Evolutionary conservation across 2,888 invertebrate species (phyloP).

Genomic region (Hydriomena furcata): DNA sequence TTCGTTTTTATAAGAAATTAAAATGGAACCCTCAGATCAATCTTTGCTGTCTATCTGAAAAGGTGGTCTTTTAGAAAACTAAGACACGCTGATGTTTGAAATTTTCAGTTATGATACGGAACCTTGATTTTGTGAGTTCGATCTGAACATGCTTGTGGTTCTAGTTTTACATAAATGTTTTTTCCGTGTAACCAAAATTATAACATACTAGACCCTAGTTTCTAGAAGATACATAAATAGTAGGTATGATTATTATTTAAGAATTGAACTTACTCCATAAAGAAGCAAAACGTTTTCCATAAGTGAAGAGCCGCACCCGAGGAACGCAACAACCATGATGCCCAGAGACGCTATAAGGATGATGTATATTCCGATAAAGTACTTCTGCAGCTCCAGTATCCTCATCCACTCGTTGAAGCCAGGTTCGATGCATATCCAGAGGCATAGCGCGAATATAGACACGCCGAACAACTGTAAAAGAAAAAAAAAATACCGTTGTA

Average conservation of each 20-base stretch:
- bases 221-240: too few species aligned
- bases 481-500: constrained; percentile 4
- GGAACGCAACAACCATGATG: constrained; percentile 89
- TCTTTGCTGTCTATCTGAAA: too few species aligned
- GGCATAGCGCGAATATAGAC: constrained; percentile 89
- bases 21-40: too few species aligned
- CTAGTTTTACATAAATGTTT: too few species aligned
- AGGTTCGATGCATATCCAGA: constrained; percentile 92
- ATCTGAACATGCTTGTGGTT: too few species aligned
- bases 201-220: too few species aligned
- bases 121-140: too few species aligned
- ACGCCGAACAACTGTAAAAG: constrained; percentile 89
- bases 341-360: constrained; percentile 88
- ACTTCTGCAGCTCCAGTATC: constrained; percentile 88
- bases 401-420: constrained; percentile 93
- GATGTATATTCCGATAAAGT: constrained; percentile 93
- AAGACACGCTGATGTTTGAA: too few species aligned
- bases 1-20: too few species aligned
- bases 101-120: too few species aligned
- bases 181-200: too few species aligned
- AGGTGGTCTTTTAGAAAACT: too few species aligned
- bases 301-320: constrained; percentile 92
- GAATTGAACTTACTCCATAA: constrained; percentile 84
- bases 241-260: background rate
- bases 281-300: constrained; percentile 89